phyloP scores from a whole-genome alignment of 2,113 vertebrate species.

The Psophia crepitans region DNA sequence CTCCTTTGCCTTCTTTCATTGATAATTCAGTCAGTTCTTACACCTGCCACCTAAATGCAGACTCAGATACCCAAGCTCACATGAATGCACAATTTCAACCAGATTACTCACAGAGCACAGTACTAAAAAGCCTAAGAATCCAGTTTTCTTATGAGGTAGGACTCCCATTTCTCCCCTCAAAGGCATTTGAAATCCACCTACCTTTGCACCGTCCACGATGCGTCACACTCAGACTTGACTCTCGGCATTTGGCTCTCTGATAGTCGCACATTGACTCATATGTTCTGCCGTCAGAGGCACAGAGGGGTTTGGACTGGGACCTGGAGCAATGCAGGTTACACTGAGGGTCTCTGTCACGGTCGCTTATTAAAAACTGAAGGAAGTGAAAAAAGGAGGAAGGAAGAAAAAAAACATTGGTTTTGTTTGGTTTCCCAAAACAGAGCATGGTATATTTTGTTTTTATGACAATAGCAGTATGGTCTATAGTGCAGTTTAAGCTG shows the following conservation, averaged over 20 bases:
- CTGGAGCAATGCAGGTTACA: slow-evolving; percentile 87
- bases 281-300: slow-evolving; percentile 89
- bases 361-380: slow-evolving; percentile 92
- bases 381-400: neutral
- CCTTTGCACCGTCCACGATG: slow-evolving; percentile 93
- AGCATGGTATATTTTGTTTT: neutral
- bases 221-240: slow-evolving; percentile 78
- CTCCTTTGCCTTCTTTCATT: neutral
- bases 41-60: neutral
- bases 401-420: neutral
- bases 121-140: neutral
- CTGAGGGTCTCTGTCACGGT: slow-evolving; percentile 83
- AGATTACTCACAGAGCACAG: neutral
- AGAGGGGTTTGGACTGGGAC: slow-evolving; percentile 87
- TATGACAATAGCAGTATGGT: neutral
- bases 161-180: neutral
- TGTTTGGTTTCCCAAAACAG: neutral
- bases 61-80: neutral
- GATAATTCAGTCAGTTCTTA: neutral
- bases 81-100: neutral
- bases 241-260: slow-evolving; percentile 93
- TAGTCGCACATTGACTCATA: slow-evolving; percentile 94
- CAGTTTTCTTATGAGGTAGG: neutral
- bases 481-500: neutral
- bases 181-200: slow-evolving; percentile 43